Evolutionary conservation across 2,797 vertebrate species (phyloP).

Genomic region (Halcyon leucocephala): DNA sequence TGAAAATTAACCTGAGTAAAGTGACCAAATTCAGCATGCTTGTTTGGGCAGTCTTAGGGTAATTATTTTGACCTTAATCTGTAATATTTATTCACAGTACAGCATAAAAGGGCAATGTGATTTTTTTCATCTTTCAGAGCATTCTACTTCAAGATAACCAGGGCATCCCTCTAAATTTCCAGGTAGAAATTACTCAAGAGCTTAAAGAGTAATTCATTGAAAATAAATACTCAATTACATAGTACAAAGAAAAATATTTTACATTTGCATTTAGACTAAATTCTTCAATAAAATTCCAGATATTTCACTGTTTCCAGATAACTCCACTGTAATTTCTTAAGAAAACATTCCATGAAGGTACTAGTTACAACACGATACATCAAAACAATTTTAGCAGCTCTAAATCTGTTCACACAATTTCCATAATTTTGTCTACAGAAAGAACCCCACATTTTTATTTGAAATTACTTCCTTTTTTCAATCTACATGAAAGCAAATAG

Average conservation of each 20-base stretch:
- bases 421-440: slow-evolving; percentile 43
- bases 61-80: slow-evolving; percentile 13
- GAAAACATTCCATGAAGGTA: background rate
- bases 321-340: background rate
- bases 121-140: background rate
- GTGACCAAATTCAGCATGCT: background rate
- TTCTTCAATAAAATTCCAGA: background rate
- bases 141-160: background rate
- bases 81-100: background rate
- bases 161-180: background rate
- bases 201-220: background rate
- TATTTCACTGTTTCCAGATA: background rate
- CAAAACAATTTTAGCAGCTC: slow-evolving; percentile 14
- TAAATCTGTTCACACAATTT: background rate
- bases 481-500: slow-evolving; percentile 47
- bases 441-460: background rate
- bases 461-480: background rate
- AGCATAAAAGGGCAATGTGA: background rate
- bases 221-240: background rate
- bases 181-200: background rate
- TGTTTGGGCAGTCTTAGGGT: background rate
- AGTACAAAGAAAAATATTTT: background rate
- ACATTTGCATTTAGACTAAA: background rate
- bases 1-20: background rate
- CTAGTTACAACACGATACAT: background rate